Percentiles rank a stretch among this genome's conserved stretches.
phyloP scores from a whole-genome alignment of 2,113 vertebrate genomes.

The Scalopus aquaticus region DNA sequence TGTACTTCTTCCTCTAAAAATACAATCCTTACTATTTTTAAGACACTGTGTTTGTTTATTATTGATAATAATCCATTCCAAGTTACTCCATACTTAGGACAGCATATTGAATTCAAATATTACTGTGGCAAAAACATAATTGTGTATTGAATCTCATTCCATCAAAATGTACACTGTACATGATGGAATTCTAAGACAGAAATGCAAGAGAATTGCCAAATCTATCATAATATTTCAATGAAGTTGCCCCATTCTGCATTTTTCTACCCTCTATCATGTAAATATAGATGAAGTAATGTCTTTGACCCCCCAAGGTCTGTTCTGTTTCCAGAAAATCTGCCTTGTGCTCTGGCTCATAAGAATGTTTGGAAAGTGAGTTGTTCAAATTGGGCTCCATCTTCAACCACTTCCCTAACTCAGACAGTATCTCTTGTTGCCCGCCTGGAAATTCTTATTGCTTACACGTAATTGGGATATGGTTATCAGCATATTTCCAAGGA shows the following conservation, averaged over 20 bases:
- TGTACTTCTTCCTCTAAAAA: not conserved
- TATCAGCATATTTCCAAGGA: not conserved
- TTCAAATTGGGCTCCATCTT: not conserved
- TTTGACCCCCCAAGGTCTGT: not conserved
- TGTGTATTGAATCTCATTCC: not conserved
- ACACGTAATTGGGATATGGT: not conserved
- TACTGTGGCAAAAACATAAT: not conserved
- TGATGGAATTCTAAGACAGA: not conserved
- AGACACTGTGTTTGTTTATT: not conserved
- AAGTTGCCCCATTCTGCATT: not conserved
- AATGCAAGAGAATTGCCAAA: not conserved
- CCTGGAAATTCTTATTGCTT: not conserved
- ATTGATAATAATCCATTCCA: not conserved
- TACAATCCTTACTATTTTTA: not conserved
- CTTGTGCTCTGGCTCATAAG: not conserved
- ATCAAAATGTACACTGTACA: not conserved
- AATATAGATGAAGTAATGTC: not conserved
- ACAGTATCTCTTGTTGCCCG: not conserved
- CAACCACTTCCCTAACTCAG: not conserved
- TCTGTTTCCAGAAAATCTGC: not conserved
- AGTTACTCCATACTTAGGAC: not conserved
- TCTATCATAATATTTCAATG: not conserved
- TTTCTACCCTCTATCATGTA: not conserved
- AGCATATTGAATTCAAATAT: not conserved
- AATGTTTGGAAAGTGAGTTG: not conserved